Evolutionary conservation across 1,140 invertebrate genomes (phyloP).

Genomic region (Hyles euphorbiae): DNA sequence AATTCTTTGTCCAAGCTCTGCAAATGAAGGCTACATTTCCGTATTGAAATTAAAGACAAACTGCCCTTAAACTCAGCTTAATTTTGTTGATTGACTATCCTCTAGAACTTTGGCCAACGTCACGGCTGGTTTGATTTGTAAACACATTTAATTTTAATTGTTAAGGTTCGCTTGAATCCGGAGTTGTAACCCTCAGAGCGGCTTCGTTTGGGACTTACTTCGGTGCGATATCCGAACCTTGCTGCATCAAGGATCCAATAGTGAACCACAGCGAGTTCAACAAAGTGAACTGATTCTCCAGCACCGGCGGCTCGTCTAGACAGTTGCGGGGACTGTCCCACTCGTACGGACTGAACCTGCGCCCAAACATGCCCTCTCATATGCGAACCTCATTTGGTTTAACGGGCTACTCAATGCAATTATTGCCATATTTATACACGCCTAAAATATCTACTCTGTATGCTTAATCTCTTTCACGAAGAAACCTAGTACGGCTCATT

Average conservation of each 20-base stretch:
- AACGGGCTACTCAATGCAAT: too few species aligned
- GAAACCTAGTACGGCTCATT: too few species aligned
- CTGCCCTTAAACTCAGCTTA: constrained; percentile 9
- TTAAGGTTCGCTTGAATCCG: constrained; percentile 6
- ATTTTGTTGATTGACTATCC: constrained; percentile 8
- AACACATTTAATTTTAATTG: constrained; percentile 1
- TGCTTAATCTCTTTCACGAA: too few species aligned
- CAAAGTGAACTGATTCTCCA: constrained; percentile 92
- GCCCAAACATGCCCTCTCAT: constrained; percentile 61
- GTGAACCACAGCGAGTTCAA: constrained; percentile 93
- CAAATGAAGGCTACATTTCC: constrained; percentile 48
- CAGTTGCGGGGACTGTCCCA: constrained; percentile 91
- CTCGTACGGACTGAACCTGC: constrained; percentile 92
- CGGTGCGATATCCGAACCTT: constrained; percentile 92
- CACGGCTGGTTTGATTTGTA: background rate
- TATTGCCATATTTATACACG: too few species aligned
- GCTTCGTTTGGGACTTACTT: constrained; percentile 76
- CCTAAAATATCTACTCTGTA: too few species aligned
- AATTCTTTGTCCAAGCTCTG: constrained; percentile 41
- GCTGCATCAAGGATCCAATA: constrained; percentile 93
- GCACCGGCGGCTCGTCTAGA: constrained; percentile 84
- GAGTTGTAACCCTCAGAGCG: constrained; percentile 41
- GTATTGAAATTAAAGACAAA: constrained; percentile 19
- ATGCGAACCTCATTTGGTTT: constrained; percentile 14
- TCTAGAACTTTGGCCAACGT: background rate